phyloP scores from a whole-genome alignment of 2,888 invertebrate genomes.

The Cheilosia pagana region DNA sequence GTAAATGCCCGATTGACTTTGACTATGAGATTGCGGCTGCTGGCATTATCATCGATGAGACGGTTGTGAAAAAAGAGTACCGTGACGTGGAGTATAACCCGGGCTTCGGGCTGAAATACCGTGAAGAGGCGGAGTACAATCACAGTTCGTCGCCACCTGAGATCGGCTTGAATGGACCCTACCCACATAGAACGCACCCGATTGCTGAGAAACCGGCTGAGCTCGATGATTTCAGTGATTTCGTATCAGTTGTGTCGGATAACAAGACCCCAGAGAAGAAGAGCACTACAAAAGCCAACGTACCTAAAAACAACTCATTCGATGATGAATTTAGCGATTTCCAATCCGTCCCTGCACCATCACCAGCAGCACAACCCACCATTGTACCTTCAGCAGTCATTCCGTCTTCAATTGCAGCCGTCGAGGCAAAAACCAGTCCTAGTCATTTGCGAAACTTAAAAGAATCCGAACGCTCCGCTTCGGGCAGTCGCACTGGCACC shows the following conservation, averaged over 20 bases:
- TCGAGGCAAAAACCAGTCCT: conserved; percentile 51
- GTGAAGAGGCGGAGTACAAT: conserved; percentile 52
- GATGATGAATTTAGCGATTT: conserved; percentile 85
- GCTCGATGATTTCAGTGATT: conserved; percentile 44
- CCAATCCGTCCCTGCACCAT: conserved; percentile 81
- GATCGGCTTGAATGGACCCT: conserved; percentile 9
- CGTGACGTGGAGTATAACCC: conserved; percentile 83
- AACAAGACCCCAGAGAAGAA: conserved; percentile 34
- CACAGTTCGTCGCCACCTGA: conserved; percentile 41
- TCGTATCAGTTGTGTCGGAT: conserved; percentile 21
- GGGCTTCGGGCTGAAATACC: conserved; percentile 78
- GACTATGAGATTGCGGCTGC: conserved; percentile 83
- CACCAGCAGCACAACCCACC: conserved; percentile 46
- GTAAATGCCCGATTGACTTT: conserved; percentile 80
- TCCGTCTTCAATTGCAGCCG: conserved; percentile 42
- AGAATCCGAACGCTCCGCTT: conserved; percentile 45
- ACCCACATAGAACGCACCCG: neutral
- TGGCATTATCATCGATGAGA: conserved; percentile 83
- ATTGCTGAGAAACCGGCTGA: conserved; percentile 4
- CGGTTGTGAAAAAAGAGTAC: conserved; percentile 83
- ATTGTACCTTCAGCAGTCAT: conserved; percentile 59
- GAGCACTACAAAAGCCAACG: conserved; percentile 18
- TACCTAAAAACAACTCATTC: conserved; percentile 74
- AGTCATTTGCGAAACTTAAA: conserved; percentile 71
- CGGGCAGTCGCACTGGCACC: conserved; percentile 77